A percentile compares a stretch with the other conserved stretches of the same genome.
phyloP scores from a whole-genome alignment of 2,888 invertebrate genomes.

The Synergus umbraculus region DNA sequence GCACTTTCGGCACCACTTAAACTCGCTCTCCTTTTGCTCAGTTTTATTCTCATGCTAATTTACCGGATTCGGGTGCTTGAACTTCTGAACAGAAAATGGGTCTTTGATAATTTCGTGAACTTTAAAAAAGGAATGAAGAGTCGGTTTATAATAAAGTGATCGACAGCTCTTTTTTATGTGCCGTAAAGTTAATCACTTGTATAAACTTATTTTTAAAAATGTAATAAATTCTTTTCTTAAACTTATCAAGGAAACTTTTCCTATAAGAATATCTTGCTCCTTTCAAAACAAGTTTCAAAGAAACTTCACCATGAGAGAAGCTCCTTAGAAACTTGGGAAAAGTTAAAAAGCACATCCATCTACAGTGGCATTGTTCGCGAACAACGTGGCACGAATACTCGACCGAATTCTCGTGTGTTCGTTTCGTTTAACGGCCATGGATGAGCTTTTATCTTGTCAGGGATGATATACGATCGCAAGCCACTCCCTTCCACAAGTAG shows the following conservation, averaged over 20 bases:
- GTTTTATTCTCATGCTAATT: slow-evolving; percentile 24
- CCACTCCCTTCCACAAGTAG: slow-evolving; percentile 28
- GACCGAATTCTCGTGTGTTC: slow-evolving; percentile 32
- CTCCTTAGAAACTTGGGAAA: slow-evolving; percentile 20
- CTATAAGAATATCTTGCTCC: slow-evolving; percentile 16
- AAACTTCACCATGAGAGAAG: background rate
- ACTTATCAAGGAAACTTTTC: background rate
- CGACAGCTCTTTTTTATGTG: background rate
- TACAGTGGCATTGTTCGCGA: slow-evolving; percentile 32
- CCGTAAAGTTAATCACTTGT: background rate
- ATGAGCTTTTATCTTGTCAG: slow-evolving; percentile 41
- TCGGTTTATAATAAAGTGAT: background rate
- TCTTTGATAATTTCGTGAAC: background rate
- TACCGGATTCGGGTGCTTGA: background rate
- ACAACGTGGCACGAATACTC: slow-evolving; percentile 34
- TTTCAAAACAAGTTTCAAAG: slow-evolving; percentile 25
- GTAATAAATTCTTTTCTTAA: slow-evolving; percentile 5
- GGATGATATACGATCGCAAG: slow-evolving; percentile 23
- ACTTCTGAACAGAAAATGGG: background rate
- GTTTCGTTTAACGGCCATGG: slow-evolving; percentile 33
- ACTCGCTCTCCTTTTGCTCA: slow-evolving; percentile 14
- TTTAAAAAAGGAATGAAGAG: background rate
- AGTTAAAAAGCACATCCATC: slow-evolving; percentile 38
- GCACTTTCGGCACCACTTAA: slow-evolving; percentile 45
- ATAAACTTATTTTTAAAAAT: slow-evolving; percentile 7